phyloP scores from a whole-genome alignment of 2,113 vertebrate genomes.

The Guaruba guarouba region DNA sequence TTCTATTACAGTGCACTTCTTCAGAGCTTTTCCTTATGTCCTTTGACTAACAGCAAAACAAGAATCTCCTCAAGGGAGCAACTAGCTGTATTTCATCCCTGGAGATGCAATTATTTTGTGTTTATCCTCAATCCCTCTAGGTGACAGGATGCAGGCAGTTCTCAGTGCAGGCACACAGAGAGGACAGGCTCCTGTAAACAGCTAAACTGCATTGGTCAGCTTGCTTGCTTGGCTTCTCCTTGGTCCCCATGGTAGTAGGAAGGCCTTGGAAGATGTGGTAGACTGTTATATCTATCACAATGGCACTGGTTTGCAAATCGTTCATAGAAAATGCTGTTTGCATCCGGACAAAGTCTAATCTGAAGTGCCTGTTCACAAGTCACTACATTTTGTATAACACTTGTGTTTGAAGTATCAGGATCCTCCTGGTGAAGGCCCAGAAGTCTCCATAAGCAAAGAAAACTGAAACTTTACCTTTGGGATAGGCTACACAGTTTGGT shows the following conservation, averaged over 20 bases:
- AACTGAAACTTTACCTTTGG: not conserved
- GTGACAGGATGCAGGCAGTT: not conserved
- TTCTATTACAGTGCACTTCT: not conserved
- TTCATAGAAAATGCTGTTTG: not conserved
- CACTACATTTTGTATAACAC: fast-evolving
- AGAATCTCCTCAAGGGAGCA: constrained; percentile 58
- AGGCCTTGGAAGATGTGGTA: not conserved
- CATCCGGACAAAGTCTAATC: not conserved
- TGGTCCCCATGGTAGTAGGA: not conserved
- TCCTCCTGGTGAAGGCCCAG: not conserved
- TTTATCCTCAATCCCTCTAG: constrained; percentile 30
- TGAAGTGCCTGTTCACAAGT: not conserved
- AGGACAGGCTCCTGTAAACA: not conserved
- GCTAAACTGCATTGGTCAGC: not conserved
- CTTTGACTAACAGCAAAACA: constrained; percentile 46
- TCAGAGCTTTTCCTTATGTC: not conserved
- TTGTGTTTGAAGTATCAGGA: not conserved
- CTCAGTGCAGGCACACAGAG: fast-evolving
- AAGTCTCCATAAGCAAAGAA: not conserved
- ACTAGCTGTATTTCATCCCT: constrained; percentile 72
- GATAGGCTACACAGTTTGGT: not conserved
- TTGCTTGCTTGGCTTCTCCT: not conserved
- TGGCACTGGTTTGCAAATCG: not conserved
- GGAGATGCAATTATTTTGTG: constrained; percentile 81
- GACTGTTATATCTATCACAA: not conserved